Base-by-base conservation (phyloP, 2,888 invertebrate species). In the Ecliptopera silaceata region DNA sequence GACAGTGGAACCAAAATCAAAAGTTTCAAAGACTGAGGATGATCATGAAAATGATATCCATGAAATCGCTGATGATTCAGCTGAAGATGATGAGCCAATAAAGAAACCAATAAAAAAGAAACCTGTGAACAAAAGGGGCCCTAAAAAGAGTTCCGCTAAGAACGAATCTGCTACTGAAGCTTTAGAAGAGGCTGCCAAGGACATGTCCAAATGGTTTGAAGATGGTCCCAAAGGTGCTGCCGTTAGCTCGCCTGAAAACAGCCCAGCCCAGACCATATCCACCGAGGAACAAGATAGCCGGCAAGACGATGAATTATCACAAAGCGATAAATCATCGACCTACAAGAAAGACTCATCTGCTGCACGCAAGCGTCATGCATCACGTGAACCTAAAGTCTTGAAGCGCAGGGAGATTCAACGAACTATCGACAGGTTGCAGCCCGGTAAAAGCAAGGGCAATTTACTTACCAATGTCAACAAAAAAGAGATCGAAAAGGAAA, bases 361-460 rank as follows among this genome's bases (percentile, higher is more conserved):
- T 47, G 79, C 70, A 62, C 93, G 89, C 75, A 94, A 91, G 72
- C 88, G 88, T 63, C 77, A 83, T 48, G 85, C 86, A 1, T 88
- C 88, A 1, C 84, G 88, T 5, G 90, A 90, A 65, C 68, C 88
- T 29, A 87, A 88, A 73, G 60, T 85, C 55, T 50, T 91, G 71
- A 71, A 93, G 92, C 73, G 94, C 61, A 90, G 95, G 60, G 96
- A 96, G 83, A 92, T 96, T 59, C 95, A 96, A 79, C 92, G 96
- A 63, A 96, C 96, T 0, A 97, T 97, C 66, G 96, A 97, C 66
- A 92, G 97, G 53, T 84, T 97, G 47, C 97, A 97, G 72, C 96
- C 96, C 0, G 97, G 97, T 0, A 97, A 97, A 83, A 95, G 96
- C 73, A 97, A 97, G 89, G 97, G 97, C 0, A 97, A 97, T 85